Base-by-base conservation (phyloP, 2,797 vertebrate species). In the Neosilurus hyrtlii region DNA sequence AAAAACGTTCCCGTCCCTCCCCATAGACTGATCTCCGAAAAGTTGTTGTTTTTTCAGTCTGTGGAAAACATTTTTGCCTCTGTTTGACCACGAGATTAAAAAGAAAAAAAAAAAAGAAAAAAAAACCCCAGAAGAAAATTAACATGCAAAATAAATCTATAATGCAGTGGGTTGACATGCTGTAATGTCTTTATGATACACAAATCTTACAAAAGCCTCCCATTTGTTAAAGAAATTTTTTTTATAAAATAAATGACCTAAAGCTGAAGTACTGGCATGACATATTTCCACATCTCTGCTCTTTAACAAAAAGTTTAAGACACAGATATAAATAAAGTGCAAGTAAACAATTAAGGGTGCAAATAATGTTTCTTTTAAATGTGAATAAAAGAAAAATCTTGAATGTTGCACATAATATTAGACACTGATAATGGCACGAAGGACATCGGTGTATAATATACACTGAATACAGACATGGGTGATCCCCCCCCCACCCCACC, bases 211-310 rank as follows among this genome's bases (percentile, higher is more conserved):
- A 51, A 81, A 49, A 52, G 61, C n/a, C 12, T 72, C 12, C 67
- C 56, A 62, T 61, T 61, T 61, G 62, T 26, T 72, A 73, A 22
- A 52, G 37, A 49, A 62, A 26, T 0, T 8, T 16, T 51, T 76
- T 68, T 82, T 79, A 26, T 61, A 80, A 81, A 85, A 59, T 52
- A 56, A 77, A 86, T 83, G 86, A 83, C 88, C 89, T 86, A 86
- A 87, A 88, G 71, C 82, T 89, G 90, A 86, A 80, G 80, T 51
- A 66, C 15, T 24, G 43, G 22, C 59, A 22, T 71, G 57, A 70
- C 57, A 83, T 84, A 63, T 83, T 15, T 51, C 37, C 2, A 30
- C 59, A 54, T 65, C 70, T 74, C 70, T 61, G 80, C 71, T 73
- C 26, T 61, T 76, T 76, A 74, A 57, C 51, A 84, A 35, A 82